These are phyloP conservation scores for Distichodus sexfasciatus DNA, from an alignment of 2,797 vertebrate genomes.

Conservation along the genomic window DNA sequence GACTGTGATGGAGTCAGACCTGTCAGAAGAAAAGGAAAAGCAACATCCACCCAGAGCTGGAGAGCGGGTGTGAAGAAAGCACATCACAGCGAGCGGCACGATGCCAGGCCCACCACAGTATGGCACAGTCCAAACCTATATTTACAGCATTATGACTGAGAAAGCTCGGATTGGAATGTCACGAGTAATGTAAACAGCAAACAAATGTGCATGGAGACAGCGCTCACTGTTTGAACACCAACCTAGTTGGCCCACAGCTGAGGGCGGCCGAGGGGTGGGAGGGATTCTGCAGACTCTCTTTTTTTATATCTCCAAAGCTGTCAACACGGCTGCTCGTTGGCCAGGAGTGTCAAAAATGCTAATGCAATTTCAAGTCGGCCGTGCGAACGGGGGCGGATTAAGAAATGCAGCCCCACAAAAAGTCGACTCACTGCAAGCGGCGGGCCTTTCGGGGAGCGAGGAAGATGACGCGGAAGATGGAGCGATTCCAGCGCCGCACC, in stretches of 20 bases:
- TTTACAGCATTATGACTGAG: conserved; percentile 16
- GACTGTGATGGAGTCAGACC: too few species aligned
- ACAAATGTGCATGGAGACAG: conserved; percentile 23
- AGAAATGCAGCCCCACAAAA: conserved; percentile 10
- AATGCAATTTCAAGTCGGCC: conserved; percentile 21
- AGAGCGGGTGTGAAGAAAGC: conserved; percentile 4
- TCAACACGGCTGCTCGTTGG: conserved; percentile 8
- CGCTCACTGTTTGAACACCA: background rate
- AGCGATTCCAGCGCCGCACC: conserved; percentile 19
- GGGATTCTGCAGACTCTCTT: background rate
- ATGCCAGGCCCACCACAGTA: conserved; percentile 4
- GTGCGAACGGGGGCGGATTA: conserved; percentile 13
- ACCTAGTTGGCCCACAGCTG: conserved; percentile 13
- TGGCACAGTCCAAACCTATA: conserved; percentile 17
- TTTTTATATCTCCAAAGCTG: conserved; percentile 23
- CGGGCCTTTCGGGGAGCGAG: background rate
- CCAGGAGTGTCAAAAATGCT: conserved; percentile 27
- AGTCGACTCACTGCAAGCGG: background rate
- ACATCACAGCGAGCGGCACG: conserved; percentile 14
- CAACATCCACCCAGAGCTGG: background rate
- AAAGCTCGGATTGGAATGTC: conserved; percentile 15
- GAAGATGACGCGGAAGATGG: conserved; percentile 15
- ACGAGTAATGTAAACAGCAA: conserved; percentile 18
- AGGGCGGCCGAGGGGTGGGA: background rate
- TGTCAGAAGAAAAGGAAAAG: background rate